These are phyloP conservation scores for Syngnathus acus DNA, from an alignment of 2,797 vertebrate species.

Conservation along the genomic window DNA sequence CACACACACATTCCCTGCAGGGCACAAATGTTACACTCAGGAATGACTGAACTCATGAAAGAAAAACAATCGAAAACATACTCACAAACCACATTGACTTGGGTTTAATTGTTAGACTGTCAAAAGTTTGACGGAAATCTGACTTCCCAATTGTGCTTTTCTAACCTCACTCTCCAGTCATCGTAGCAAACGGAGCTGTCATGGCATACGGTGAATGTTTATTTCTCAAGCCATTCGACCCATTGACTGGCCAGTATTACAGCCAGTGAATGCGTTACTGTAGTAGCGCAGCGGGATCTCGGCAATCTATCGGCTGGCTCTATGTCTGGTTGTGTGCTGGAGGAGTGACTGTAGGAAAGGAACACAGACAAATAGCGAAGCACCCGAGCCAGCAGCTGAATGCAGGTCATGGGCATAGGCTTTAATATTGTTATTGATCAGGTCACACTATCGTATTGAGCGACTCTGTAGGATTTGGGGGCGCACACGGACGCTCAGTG, in stretches of 20 bases:
- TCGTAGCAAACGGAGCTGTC: background rate
- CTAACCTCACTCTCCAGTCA: background rate
- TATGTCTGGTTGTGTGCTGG: slow-evolving; percentile 11
- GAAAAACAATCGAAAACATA: background rate
- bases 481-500: slow-evolving; percentile 9
- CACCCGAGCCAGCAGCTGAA: slow-evolving; percentile 27
- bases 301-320: background rate
- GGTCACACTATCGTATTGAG: slow-evolving; percentile 57
- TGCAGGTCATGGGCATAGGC: slow-evolving; percentile 57
- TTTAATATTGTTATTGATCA: slow-evolving; percentile 55
- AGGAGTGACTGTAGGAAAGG: slow-evolving; percentile 12
- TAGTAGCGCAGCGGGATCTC: slow-evolving; percentile 2
- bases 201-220: background rate
- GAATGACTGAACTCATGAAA: background rate
- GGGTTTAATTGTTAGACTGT: too few relatives aligned
- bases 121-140: background rate
- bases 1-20: too few relatives aligned
- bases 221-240: background rate
- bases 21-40: too few relatives aligned
- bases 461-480: slow-evolving; percentile 18
- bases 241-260: background rate
- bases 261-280: background rate
- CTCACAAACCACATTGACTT: too few relatives aligned
- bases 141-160: background rate
- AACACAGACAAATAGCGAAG: slow-evolving; percentile 11